Base-by-base conservation (phyloP, 2,797 vertebrate species). In the Channallabes apus region DNA sequence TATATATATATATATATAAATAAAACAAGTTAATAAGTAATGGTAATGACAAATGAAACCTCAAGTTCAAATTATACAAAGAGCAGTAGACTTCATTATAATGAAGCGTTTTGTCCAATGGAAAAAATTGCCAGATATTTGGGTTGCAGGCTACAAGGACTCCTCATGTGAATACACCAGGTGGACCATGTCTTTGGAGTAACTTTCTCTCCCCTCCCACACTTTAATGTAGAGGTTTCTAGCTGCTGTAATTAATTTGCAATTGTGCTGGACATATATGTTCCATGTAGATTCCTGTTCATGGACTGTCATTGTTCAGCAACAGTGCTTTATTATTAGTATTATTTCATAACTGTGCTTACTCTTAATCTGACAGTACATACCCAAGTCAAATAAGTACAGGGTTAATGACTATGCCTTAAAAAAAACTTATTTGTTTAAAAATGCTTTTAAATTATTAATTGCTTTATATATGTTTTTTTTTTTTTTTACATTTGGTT, bases 361-460 rank as follows among this genome's bases (percentile, higher is more conserved):
- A 41, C 35, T 80, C 38, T 80, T 35, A 62, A 17, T 79, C 75
- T 59, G 46, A 56, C 41, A 8, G 17, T 82, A 68, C 65, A 46
- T 20, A 82, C 46, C 62, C 27, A 58, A 32, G 17, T 71, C 35
- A 17, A 27, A 54, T 79, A 68, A 38, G 20, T 46, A 56, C 11
- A 61, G 29, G 56, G 22, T 69, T 82, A 56, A 29, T 56, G 27
- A 38, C n/a, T 71, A 59, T 72, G 54, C 81, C 29, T 59, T 71
- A 38, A 59, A 59, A 20, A 59, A 38, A 6, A 54, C 62, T 8
- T 73, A 27, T 35, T n/a, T 38, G 56, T 38, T 78, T n/a, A n/a
- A 62, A 61, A 38, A 79, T 79, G 35, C 58, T 71, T 82, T 69
- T 82, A 82, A 82, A 67, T 81, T 38, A 82, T 71, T 58, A 6